phyloP scores from a whole-genome alignment of 1,140 invertebrate genomes.

The Scaptomyza pallida region DNA sequence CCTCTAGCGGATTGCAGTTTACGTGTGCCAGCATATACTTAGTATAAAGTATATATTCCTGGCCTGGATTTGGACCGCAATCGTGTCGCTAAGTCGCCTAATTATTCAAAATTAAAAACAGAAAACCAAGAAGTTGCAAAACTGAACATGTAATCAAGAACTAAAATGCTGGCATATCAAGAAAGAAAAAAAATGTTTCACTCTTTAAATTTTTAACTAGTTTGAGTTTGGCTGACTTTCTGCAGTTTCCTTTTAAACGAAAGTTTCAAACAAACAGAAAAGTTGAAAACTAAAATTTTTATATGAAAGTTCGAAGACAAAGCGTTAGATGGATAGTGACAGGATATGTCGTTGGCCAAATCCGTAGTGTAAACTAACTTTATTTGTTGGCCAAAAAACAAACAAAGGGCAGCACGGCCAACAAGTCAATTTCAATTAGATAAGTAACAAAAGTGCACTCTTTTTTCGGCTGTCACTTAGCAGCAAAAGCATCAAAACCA shows the following conservation, averaged over 20 bases:
- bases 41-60: neutral
- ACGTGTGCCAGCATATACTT: slow-evolving; percentile 9
- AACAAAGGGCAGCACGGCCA: neutral
- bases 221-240: too few relatives aligned
- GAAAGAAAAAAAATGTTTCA: too few relatives aligned
- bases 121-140: too few relatives aligned
- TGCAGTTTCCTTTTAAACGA: too few relatives aligned
- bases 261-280: too few relatives aligned
- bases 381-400: too few relatives aligned
- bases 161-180: neutral
- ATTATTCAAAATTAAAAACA: slow-evolving; percentile 19
- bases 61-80: slow-evolving; percentile 10
- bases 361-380: too few relatives aligned
- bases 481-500: neutral
- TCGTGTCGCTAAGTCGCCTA: slow-evolving; percentile 11
- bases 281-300: too few relatives aligned
- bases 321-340: neutral
- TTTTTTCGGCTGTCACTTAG: neutral
- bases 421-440: slow-evolving; percentile 9
- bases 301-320: too few relatives aligned
- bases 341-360: neutral
- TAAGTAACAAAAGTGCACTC: neutral
- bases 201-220: too few relatives aligned
- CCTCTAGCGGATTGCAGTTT: slow-evolving; percentile 11
- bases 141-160: slow-evolving; percentile 1